Evolutionary conservation across 2,888 invertebrate genomes (phyloP).

Genomic region (Globia sparganii): DNA sequence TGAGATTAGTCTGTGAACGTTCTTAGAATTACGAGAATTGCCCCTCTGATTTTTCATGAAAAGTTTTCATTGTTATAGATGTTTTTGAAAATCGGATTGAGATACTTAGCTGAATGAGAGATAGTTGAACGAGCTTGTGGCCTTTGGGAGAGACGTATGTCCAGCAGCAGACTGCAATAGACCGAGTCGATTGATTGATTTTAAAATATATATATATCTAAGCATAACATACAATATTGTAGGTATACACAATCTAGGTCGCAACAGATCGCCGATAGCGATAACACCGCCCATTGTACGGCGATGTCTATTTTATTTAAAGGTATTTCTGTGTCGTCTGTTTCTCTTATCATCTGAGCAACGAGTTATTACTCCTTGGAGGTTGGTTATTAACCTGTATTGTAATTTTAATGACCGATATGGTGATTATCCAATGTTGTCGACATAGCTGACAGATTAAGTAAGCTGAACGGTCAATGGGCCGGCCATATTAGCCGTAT

Average conservation of each 20-base stretch:
- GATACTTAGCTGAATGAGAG: background rate
- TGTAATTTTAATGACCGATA: slow-evolving; percentile 12
- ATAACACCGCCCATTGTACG: slow-evolving; percentile 26
- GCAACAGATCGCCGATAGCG: slow-evolving; percentile 16
- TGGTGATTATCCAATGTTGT: background rate
- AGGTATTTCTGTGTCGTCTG: slow-evolving; percentile 1
- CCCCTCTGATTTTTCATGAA: background rate
- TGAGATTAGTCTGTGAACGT: too few species aligned
- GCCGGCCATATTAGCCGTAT: too few species aligned
- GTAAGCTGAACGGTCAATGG: background rate
- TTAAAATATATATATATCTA: background rate
- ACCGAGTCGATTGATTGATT: background rate
- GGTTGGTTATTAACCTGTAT: slow-evolving; percentile 17
- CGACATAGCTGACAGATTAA: background rate
- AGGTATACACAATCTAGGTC: slow-evolving; percentile 27
- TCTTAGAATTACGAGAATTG: too few species aligned
- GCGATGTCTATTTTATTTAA: slow-evolving; percentile 4
- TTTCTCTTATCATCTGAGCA: slow-evolving; percentile 14
- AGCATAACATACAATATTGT: slow-evolving; percentile 16
- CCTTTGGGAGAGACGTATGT: background rate
- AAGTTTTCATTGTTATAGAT: background rate
- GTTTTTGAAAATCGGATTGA: background rate
- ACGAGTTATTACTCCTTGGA: slow-evolving; percentile 24
- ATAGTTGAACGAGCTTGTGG: background rate
- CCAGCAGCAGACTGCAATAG: background rate